Base-by-base conservation (phyloP, 2,888 invertebrate genomes). In the Graphium colonna region DNA sequence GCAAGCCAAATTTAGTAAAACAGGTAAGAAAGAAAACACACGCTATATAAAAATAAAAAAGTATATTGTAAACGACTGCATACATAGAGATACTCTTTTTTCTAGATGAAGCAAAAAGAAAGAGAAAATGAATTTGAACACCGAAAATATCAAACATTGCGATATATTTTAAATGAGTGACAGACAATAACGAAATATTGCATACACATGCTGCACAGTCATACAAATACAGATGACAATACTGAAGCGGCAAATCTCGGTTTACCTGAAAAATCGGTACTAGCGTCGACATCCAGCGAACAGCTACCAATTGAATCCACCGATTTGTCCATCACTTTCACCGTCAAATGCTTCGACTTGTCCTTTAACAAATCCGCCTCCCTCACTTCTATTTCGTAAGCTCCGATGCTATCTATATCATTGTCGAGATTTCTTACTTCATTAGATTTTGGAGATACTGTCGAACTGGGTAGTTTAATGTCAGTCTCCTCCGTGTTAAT, bases 281-380 rank as follows among this genome's bases (percentile, higher is more conserved):
- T 92, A 54, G 93, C 94, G 73, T 96, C 95, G 80, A 95, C 95
- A 82, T 96, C 96, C 72, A 96, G 90, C 64, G 96, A 96, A 86
- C 96, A 96, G 88, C 94, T 94, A 69, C 96, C 96, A 71, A 96
- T 96, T 52, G 96, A 96, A 82, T 96, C 96, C 83, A 94, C 92
- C 18, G 94, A 94, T 65, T 93, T 92, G 86, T 94, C 94, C 94
- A 94, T 94, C 58, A 87, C 88, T 82, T 91, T 90, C 5, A 90
- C 90, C 2, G 84, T 82, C 43, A 89, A 65, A 41, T 86, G 78
- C 58, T 84, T 89, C 0, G 71, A 62, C 52, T 75, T 68, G 36
- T 72, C 74, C 57, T 82, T 84, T 36, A 82, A 68, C 42, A 89
- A 65, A 71, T 90, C 90, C 0, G 82, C 68, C 59, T 88, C 87